Evolutionary conservation across 2,888 invertebrate genomes (phyloP), one percentile per base, ranked within the genome.

Genomic region (Dynastes hyllus): DNA sequence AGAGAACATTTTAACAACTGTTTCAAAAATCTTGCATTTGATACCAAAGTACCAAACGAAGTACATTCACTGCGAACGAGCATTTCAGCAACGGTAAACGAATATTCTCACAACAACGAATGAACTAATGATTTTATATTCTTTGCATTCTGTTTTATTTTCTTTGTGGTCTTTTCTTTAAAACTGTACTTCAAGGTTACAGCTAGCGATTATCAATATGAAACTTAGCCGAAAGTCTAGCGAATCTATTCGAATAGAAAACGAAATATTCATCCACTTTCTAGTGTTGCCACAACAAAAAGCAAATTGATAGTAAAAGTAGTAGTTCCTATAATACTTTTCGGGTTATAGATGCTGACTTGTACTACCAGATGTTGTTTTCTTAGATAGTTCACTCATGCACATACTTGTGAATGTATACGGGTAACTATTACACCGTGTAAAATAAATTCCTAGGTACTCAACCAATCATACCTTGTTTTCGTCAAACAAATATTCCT

Each of bases 291-390:
- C 37, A 16, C 55, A 55, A 37, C 13, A 51, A n/a, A 51, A 32
- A 22, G 8, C 9, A 58, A 71, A 67, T 66, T 66, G 58, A 55
- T 58, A 71, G 71, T 71, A 71, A 71, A 71, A 71, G 71, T 71
- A 58, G 6, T 22, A 5, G n/a, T 58, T 58, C 2, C 8, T n/a
- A 22, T 16, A 16, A 58, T 27, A 58, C n/a, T 58, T 58, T 4
- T 58, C 22, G n/a, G 2, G 22, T 58, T 22, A 16, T 0, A 55
- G n/a, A 2, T 55, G 53, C 4, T 53, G 22, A 22, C 55, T 6
- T 4, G 4, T 16, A 8, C 2, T 55, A 22, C 6, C 22, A 55
- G 0, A 55, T 55, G 16, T 8, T 8, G 8, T 45, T 45, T 45
- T 45, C 45, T 45, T 45, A 11, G 1, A 45, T 8, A 45, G 8